Evolutionary conservation across 2,888 invertebrate genomes (phyloP).

Genomic region (Mystacides longicornis): DNA sequence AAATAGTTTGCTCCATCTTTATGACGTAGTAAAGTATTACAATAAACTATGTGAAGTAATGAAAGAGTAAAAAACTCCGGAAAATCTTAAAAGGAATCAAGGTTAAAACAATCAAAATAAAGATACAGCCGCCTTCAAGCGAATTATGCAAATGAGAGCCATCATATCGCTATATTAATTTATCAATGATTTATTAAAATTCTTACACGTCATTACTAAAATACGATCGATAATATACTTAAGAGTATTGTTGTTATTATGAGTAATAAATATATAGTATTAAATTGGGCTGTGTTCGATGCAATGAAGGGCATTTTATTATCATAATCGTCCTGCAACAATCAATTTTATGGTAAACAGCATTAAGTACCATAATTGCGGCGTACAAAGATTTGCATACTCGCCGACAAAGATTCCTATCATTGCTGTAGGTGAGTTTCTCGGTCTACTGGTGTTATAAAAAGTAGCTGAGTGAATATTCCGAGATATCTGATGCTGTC

Average conservation of each 20-base stretch:
- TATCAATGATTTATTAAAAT: conserved; percentile 6
- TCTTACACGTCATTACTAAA: conserved; percentile 3
- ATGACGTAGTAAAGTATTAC: no score
- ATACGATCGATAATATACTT: not conserved
- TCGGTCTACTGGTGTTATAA: not conserved
- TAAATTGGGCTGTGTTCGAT: not conserved
- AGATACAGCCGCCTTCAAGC: no score
- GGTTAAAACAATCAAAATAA: no score
- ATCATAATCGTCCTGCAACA: conserved; percentile 10
- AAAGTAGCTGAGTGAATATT: not conserved
- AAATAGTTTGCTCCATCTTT: no score
- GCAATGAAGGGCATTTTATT: not conserved
- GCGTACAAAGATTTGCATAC: conserved; percentile 14
- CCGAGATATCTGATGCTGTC: not conserved
- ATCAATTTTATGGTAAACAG: conserved; percentile 15
- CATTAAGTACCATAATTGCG: conserved; percentile 14
- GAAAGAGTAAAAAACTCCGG: no score
- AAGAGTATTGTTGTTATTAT: not conserved
- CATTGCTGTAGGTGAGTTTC: conserved; percentile 16
- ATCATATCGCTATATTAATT: conserved; percentile 5
- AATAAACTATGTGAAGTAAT: no score
- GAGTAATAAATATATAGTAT: not conserved
- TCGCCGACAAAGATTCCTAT: conserved; percentile 14
- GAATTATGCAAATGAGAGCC: no score
- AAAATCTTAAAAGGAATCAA: no score